phyloP scores from a whole-genome alignment of 2,888 invertebrate species.

The Marronus borbonicus region DNA sequence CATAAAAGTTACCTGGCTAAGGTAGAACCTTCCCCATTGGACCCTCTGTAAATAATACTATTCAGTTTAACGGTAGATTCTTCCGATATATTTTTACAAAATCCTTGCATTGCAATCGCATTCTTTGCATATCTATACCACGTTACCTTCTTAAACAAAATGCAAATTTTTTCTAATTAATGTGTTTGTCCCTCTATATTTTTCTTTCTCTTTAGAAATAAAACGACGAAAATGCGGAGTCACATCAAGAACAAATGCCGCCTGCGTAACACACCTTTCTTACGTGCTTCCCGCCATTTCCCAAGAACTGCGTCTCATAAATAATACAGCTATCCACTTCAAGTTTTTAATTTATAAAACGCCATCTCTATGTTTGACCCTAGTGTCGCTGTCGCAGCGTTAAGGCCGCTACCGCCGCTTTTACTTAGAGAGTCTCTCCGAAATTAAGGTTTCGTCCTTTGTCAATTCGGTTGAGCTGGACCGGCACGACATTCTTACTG shows the following conservation, averaged over 20 bases:
- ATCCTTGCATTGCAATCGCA: no score
- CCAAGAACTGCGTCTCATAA: neutral
- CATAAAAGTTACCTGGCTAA: no score
- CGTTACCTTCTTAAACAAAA: no score
- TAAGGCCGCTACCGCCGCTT: neutral
- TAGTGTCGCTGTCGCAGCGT: neutral
- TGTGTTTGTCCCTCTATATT: neutral
- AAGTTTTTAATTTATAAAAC: constrained; percentile 11
- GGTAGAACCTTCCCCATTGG: no score
- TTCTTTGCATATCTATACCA: no score
- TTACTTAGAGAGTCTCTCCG: constrained; percentile 21
- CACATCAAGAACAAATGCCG: no score
- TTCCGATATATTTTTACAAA: no score
- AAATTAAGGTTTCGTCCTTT: constrained; percentile 38
- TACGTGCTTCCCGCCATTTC: neutral
- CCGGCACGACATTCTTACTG: neutral
- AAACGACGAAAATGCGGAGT: no score
- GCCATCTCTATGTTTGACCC: constrained; percentile 21
- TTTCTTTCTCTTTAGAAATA: neutral
- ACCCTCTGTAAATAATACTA: no score
- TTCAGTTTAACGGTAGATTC: no score
- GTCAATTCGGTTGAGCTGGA: neutral
- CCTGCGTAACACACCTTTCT: no score
- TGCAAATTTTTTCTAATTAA: no score
- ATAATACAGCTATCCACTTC: neutral